Percentiles rank a stretch among this genome's conserved stretches.
Evolutionary conservation across 1,140 invertebrate species (phyloP).

Genomic region (Drosophila ogumai): DNA sequence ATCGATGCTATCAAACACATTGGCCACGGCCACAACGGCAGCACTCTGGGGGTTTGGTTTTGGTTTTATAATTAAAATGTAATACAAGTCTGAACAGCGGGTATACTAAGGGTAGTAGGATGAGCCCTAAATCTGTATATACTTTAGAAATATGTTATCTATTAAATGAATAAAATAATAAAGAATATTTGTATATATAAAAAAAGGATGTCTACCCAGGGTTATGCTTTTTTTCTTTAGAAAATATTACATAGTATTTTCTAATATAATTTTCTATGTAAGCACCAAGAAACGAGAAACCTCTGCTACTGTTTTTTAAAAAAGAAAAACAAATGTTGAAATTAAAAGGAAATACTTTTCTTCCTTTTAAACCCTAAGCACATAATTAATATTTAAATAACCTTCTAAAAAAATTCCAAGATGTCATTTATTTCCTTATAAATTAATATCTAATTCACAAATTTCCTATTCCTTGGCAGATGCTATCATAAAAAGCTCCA

Average conservation of each 20-base stretch:
- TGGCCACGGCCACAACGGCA: conserved; percentile 94
- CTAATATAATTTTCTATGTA: no score
- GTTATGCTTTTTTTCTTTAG: no score
- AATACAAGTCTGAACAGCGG: neutral
- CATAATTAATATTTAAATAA: neutral
- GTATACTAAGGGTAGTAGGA: neutral
- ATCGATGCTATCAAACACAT: conserved; percentile 93
- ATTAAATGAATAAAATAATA: no score
- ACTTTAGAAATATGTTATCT: no score
- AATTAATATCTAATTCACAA: neutral
- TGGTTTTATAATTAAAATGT: neutral
- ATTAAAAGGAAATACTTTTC: no score
- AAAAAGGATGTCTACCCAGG: no score
- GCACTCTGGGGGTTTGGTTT: conserved; percentile 88
- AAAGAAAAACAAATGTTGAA: neutral
- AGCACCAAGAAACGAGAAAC: no score
- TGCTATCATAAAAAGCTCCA: neutral
- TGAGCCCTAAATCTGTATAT: neutral
- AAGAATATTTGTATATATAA: no score
- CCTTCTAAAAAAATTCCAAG: neutral
- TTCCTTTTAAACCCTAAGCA: no score
- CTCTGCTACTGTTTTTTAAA: neutral
- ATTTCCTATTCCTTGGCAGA: neutral
- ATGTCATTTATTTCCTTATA: neutral
- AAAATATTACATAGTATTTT: no score